A percentile compares a stretch with the other conserved stretches of the same genome.
Evolutionary conservation across 1,140 invertebrate species (phyloP).

Genomic region (Leptinotarsa defecta): DNA sequence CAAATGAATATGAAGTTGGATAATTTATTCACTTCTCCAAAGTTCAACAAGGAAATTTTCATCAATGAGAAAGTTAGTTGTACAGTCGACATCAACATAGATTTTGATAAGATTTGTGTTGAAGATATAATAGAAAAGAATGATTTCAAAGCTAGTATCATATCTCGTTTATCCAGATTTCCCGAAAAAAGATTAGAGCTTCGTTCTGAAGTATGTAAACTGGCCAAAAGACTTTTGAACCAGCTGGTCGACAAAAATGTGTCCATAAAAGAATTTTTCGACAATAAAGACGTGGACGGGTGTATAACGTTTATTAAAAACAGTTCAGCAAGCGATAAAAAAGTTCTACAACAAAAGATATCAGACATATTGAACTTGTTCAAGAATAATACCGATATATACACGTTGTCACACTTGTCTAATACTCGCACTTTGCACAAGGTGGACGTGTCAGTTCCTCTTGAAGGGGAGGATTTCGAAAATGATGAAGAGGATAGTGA

Average conservation of each 20-base stretch:
- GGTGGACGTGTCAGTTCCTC: not conserved
- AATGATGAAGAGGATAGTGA: not conserved
- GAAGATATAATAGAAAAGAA: not conserved
- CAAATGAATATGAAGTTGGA: not conserved
- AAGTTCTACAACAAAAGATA: not conserved
- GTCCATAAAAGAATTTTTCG: not conserved
- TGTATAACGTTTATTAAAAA: not conserved
- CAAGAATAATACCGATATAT: not conserved
- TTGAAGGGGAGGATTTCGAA: not conserved
- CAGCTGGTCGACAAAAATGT: not conserved
- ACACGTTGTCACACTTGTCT: not conserved
- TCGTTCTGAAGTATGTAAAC: not conserved
- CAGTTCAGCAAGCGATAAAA: not conserved
- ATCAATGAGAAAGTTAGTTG: not conserved
- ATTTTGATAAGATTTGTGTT: not conserved
- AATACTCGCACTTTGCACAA: not conserved
- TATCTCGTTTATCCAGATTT: not conserved
- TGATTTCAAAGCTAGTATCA: not conserved
- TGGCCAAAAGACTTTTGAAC: not conserved
- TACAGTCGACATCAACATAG: not conserved
- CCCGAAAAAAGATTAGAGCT: not conserved
- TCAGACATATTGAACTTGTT: not conserved
- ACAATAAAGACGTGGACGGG: not conserved
- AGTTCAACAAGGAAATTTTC: not conserved
- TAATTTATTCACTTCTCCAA: not conserved